Conservation (phyloP, 2,113 vertebrate genomes). For the Dipodomys spectabilis region DNA sequence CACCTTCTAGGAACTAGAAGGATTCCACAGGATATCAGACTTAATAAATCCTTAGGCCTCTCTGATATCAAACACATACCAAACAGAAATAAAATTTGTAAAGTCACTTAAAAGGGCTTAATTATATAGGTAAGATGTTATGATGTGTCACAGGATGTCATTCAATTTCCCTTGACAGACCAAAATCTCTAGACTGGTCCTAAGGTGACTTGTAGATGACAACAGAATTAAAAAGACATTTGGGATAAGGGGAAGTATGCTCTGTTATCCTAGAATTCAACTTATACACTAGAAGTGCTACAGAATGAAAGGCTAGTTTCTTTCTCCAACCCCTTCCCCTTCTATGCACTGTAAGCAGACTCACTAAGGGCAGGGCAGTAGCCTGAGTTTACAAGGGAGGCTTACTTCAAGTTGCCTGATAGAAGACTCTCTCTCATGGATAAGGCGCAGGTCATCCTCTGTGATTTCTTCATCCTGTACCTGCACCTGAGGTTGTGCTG, state of each 20-base stretch:
- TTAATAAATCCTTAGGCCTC: background rate
- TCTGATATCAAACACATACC: background rate
- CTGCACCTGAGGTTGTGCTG: constrained; percentile 88
- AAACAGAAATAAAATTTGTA: background rate
- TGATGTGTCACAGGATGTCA: rapidly evolving
- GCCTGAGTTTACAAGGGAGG: background rate
- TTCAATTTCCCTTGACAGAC: background rate
- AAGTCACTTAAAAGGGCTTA: background rate
- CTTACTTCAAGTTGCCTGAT: constrained; percentile 95
- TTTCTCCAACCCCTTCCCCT: background rate
- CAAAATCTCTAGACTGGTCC: no score
- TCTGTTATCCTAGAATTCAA: background rate
- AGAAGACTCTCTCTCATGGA: constrained; percentile 94
- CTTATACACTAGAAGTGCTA: background rate
- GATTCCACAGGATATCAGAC: background rate
- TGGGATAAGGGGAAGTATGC: background rate
- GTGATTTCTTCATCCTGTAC: constrained; percentile 93
- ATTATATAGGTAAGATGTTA: background rate
- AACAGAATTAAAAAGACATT: background rate
- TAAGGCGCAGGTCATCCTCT: constrained; percentile 95
- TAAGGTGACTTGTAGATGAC: background rate
- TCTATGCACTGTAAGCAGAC: background rate
- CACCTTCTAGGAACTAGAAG: background rate
- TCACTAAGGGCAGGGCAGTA: background rate
- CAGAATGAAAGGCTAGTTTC: background rate